phyloP scores from a whole-genome alignment of 2,113 vertebrate genomes.

The Leptobrachium ailaonicum region DNA sequence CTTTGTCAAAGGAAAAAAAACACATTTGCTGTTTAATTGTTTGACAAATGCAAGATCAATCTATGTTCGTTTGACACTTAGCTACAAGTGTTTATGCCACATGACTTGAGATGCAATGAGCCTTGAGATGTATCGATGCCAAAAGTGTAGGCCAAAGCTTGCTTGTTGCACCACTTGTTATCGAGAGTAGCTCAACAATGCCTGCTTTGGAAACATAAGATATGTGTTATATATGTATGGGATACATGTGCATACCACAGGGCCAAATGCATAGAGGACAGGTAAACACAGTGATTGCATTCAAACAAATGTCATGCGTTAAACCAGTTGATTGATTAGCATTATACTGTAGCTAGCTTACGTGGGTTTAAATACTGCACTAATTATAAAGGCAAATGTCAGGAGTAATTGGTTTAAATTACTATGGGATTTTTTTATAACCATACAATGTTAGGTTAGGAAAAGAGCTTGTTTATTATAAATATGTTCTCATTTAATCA shows the following conservation, averaged over 20 bases:
- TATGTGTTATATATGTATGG: background rate
- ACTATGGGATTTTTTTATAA: background rate
- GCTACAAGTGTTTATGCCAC: conserved; percentile 45
- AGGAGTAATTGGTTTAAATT: conserved; percentile 1
- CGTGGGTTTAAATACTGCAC: background rate
- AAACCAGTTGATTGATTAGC: conserved; percentile 18
- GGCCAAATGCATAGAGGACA: background rate
- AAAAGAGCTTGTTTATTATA: conserved; percentile 17
- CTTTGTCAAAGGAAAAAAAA: conserved; percentile 8
- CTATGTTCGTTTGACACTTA: conserved; percentile 35
- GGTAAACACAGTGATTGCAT: conserved; percentile 28
- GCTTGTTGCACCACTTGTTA: background rate
- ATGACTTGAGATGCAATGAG: conserved; percentile 43
- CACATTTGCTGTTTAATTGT: conserved; percentile 28
- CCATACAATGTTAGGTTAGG: conserved; percentile 19
- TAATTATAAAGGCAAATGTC: background rate
- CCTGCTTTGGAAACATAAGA: conserved; percentile 22
- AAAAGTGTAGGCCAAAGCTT: conserved; percentile 9
- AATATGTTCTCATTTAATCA: conserved; percentile 1
- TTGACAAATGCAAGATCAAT: conserved; percentile 28
- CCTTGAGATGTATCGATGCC: conserved; percentile 37
- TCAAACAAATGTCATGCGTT: conserved; percentile 20
- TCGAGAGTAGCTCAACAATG: background rate
- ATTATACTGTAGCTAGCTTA: conserved; percentile 8
- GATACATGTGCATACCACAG: background rate